phyloP scores from a whole-genome alignment of 1,140 invertebrate species.

The Aleiodes sp. region DNA sequence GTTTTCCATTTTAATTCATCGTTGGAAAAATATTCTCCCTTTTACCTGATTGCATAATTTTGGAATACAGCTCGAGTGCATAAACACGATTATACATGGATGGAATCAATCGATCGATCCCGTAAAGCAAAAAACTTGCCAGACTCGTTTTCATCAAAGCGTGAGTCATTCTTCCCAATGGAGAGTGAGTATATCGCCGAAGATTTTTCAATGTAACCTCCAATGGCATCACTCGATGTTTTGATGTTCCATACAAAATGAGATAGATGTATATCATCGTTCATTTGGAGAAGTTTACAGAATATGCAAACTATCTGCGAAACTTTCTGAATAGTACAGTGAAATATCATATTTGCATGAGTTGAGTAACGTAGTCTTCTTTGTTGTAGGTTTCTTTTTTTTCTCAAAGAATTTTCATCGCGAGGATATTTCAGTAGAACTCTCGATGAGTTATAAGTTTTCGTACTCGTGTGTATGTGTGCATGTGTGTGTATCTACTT shows the following conservation, averaged over 20 bases:
- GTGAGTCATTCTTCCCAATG: background rate
- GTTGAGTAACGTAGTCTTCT: background rate
- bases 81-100: slow-evolving; percentile 5
- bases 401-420: too few relatives aligned
- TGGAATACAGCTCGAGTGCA: background rate
- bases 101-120: slow-evolving; percentile 12
- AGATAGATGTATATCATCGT: background rate
- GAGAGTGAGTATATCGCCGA: background rate
- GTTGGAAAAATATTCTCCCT: too few relatives aligned
- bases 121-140: slow-evolving; percentile 1
- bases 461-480: too few relatives aligned
- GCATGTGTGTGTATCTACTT: too few relatives aligned
- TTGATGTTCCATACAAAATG: background rate
- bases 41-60: background rate
- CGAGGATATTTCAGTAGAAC: too few relatives aligned
- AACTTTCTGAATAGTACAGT: too few relatives aligned
- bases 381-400: background rate
- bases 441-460: background rate
- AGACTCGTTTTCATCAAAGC: slow-evolving; percentile 1
- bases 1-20: too few relatives aligned
- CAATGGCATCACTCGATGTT: background rate
- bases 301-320: background rate
- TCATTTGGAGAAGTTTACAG: background rate
- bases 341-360: too few relatives aligned
- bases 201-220: background rate